A percentile compares a stretch with the other conserved stretches of the same genome.
Conservation (phyloP, 2,888 invertebrate species). For the Agrotis segetum region DNA sequence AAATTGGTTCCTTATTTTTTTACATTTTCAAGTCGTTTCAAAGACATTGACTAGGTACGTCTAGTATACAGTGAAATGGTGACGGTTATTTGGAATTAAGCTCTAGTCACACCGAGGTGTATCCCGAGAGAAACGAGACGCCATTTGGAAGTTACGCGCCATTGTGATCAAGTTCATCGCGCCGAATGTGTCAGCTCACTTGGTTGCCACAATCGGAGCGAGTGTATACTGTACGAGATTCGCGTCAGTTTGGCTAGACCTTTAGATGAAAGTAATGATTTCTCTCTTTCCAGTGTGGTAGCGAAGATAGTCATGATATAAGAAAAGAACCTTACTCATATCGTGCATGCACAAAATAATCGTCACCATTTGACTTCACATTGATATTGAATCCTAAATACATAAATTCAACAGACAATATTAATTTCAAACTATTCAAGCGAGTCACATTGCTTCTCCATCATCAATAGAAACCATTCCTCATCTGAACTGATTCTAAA, state of each 20-base stretch:
- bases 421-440: conserved; percentile 63
- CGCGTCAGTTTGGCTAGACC: not conserved
- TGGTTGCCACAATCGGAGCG: not conserved
- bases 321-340: not conserved
- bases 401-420: conserved; percentile 66
- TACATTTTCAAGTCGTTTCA: conserved; percentile 66
- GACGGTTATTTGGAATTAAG: conserved; percentile 44
- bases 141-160: not conserved
- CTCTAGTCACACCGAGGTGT: not conserved
- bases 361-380: conserved; percentile 61
- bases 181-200: not conserved
- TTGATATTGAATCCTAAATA: conserved; percentile 64
- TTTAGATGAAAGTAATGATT: not conserved
- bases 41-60: conserved; percentile 66
- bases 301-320: not conserved
- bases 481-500: conserved; percentile 54
- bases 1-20: conserved; percentile 72
- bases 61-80: conserved; percentile 56
- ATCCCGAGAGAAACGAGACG: not conserved
- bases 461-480: conserved; percentile 53
- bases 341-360: conserved; percentile 18
- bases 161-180: not conserved
- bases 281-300: not conserved
- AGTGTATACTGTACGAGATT: not conserved
- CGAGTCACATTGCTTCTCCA: conserved; percentile 62